Evolutionary conservation across 2,113 vertebrate species (phyloP).

Genomic region (Megatriorchis doriae): DNA sequence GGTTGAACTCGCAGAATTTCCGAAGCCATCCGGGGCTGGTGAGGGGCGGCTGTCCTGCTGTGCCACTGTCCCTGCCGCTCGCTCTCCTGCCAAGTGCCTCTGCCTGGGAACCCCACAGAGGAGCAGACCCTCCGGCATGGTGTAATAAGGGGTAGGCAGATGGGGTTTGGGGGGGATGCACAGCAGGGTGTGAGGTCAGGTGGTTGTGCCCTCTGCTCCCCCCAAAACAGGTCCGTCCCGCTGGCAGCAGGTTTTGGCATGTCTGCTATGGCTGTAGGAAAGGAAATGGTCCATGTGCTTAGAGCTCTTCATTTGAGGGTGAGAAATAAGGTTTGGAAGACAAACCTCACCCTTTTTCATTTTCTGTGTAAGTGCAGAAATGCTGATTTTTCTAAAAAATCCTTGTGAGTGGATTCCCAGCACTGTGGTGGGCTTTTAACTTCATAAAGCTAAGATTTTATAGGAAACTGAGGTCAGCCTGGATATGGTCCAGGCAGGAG

Average conservation of each 20-base stretch:
- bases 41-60: accelerated
- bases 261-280: accelerated
- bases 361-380: neutral
- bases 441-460: neutral
- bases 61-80: accelerated
- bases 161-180: neutral
- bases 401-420: neutral
- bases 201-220: neutral
- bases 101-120: neutral
- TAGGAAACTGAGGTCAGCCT: neutral
- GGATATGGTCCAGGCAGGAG: neutral
- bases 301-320: neutral
- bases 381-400: neutral
- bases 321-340: neutral
- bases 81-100: accelerated
- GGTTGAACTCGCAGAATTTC: accelerated
- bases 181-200: neutral
- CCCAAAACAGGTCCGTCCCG: neutral
- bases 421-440: neutral
- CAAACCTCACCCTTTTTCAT: neutral
- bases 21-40: accelerated
- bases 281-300: accelerated
- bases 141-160: neutral
- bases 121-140: neutral
- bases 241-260: neutral